phyloP scores from a whole-genome alignment of 2,888 invertebrate species.

The Miltochrista miniata region DNA sequence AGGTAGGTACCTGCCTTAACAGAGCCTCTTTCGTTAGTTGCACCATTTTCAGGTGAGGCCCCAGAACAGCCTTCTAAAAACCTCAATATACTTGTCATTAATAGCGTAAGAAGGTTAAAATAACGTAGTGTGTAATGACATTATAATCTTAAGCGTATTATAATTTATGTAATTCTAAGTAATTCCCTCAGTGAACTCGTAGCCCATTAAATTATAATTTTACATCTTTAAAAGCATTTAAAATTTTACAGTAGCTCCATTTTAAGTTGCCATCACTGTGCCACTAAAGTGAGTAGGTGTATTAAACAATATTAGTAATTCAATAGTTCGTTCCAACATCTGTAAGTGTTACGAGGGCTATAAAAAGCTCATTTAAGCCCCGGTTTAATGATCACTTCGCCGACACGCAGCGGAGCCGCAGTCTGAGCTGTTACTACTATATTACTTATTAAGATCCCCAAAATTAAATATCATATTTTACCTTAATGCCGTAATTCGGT shows the following conservation, averaged over 20 bases:
- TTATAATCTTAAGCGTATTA: conserved; percentile 1
- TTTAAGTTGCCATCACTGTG: conserved; percentile 51
- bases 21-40: too few species aligned
- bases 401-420: conserved; percentile 46
- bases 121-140: not conserved
- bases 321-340: conserved; percentile 69
- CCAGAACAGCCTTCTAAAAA: too few species aligned
- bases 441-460: conserved; percentile 53
- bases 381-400: conserved; percentile 63
- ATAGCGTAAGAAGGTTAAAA: not conserved
- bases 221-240: conserved; percentile 47
- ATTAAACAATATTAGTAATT: conserved; percentile 71
- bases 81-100: not conserved
- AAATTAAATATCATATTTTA: conserved; percentile 71
- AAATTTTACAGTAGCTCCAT: conserved; percentile 59
- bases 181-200: conserved; percentile 15
- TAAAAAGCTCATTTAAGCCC: conserved; percentile 70
- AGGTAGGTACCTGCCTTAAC: too few species aligned
- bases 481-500: conserved; percentile 67
- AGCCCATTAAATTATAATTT: conserved; percentile 30
- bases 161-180: conserved; percentile 8
- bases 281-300: conserved; percentile 62
- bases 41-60: too few species aligned
- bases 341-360: conserved; percentile 68
- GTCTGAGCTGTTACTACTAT: conserved; percentile 44